phyloP scores from a whole-genome alignment of 2,888 invertebrate species.

The Eugnorisma glareosa region DNA sequence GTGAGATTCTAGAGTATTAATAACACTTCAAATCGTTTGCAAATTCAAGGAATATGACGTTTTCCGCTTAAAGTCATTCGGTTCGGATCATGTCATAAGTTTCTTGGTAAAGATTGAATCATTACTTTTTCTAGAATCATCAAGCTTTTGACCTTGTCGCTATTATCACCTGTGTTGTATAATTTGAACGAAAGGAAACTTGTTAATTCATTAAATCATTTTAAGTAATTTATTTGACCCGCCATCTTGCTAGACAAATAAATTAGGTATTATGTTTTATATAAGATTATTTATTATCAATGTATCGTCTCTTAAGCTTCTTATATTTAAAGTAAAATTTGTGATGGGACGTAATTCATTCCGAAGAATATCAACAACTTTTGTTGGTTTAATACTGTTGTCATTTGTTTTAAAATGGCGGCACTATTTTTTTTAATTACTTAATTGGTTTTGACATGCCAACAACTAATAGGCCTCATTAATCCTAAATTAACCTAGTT shows the following conservation, averaged over 20 bases:
- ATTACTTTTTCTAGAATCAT: constrained; percentile 14
- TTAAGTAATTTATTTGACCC: constrained; percentile 14
- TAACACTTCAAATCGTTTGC: neutral
- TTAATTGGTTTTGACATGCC: constrained; percentile 9
- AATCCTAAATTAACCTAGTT: constrained; percentile 48
- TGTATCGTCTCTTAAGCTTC: neutral
- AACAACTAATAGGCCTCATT: constrained; percentile 6
- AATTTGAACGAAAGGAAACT: neutral
- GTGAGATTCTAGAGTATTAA: neutral
- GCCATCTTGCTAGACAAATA: constrained; percentile 3
- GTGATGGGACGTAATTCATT: neutral
- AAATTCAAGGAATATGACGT: neutral
- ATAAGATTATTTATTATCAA: neutral
- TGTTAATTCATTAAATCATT: constrained; percentile 10
- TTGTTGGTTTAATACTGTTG: neutral
- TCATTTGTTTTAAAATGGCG: constrained; percentile 4
- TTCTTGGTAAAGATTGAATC: constrained; percentile 52
- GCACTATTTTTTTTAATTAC: neutral
- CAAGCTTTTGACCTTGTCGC: constrained; percentile 19
- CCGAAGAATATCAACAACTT: constrained; percentile 2
- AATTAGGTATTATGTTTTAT: neutral
- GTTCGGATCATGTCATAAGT: neutral
- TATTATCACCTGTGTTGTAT: neutral
- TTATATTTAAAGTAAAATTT: neutral
- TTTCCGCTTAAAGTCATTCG: neutral